Percentiles rank a stretch among this genome's conserved stretches.
phyloP scores from a whole-genome alignment of 2,113 vertebrate genomes.

The Rhipidura dahli region DNA sequence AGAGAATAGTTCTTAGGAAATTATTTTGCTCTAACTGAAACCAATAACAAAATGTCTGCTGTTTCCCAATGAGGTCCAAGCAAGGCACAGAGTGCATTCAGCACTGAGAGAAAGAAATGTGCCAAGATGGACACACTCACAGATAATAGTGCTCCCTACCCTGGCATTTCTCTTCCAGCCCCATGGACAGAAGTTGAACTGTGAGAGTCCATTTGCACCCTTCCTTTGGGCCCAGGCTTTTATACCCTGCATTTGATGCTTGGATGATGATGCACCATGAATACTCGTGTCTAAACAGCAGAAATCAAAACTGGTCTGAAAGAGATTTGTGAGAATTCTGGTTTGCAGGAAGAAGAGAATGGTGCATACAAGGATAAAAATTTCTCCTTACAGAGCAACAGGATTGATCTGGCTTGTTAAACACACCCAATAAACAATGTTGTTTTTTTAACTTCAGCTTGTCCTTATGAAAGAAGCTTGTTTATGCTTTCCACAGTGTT shows the following conservation, averaged over 20 bases:
- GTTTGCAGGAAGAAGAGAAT: neutral
- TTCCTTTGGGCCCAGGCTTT: neutral
- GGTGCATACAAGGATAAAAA: neutral
- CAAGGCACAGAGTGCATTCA: neutral
- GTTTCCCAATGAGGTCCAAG: neutral
- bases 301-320: neutral
- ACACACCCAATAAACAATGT: neutral
- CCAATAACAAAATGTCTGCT: neutral
- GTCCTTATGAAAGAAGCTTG: neutral
- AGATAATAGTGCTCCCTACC: neutral
- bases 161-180: neutral
- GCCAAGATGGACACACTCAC: neutral
- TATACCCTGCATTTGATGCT: neutral
- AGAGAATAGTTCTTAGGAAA: neutral
- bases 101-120: neutral
- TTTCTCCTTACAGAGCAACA: neutral
- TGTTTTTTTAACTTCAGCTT: neutral
- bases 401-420: neutral
- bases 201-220: neutral
- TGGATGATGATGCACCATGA: neutral
- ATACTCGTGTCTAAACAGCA: neutral
- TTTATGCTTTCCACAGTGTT: neutral
- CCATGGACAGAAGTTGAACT: neutral
- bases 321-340: neutral
- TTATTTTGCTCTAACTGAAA: neutral